Evolutionary conservation across 2,888 invertebrate genomes (phyloP).

Genomic region (Sericinus montela): DNA sequence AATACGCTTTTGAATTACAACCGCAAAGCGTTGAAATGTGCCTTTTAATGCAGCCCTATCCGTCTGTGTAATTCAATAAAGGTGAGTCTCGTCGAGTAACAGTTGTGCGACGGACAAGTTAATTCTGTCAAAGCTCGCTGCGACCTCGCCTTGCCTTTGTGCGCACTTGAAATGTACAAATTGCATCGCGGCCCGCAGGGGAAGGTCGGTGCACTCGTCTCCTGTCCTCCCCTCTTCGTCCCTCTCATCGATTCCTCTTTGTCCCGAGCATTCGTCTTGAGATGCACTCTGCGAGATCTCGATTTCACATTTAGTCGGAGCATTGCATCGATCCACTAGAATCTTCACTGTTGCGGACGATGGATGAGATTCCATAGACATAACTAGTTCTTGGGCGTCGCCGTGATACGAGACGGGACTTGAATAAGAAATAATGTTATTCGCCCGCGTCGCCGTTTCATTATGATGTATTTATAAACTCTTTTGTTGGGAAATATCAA

Average conservation of each 20-base stretch:
- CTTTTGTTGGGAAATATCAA: constrained; percentile 12
- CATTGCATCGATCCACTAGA: constrained; percentile 33
- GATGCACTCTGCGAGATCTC: constrained; percentile 73
- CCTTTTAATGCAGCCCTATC: constrained; percentile 44
- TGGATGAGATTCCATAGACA: constrained; percentile 34
- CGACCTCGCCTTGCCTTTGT: constrained; percentile 75
- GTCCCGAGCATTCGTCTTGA: constrained; percentile 73
- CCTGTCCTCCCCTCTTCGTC: constrained; percentile 55
- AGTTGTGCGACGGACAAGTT: constrained; percentile 71
- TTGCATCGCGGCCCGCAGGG: constrained; percentile 68
- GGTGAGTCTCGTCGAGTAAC: constrained; percentile 49
- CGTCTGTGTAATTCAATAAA: constrained; percentile 61
- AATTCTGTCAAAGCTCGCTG: constrained; percentile 76
- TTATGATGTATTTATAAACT: constrained; percentile 20
- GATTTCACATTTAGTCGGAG: constrained; percentile 43
- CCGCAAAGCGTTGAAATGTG: constrained; percentile 25
- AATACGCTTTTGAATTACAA: constrained; percentile 10
- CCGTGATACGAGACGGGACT: constrained; percentile 28
- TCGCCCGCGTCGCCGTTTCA: constrained; percentile 13
- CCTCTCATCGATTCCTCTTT: constrained; percentile 76
- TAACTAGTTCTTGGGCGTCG: constrained; percentile 34
- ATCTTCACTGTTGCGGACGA: constrained; percentile 34
- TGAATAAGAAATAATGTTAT: constrained; percentile 25
- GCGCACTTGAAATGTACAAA: constrained; percentile 79
- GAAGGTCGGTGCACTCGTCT: constrained; percentile 68